A percentile compares a stretch with the other conserved stretches of the same genome.
These are phyloP conservation scores for Pangasius djambal DNA, from an alignment of 2,797 vertebrate species.

Conservation along the genomic window DNA sequence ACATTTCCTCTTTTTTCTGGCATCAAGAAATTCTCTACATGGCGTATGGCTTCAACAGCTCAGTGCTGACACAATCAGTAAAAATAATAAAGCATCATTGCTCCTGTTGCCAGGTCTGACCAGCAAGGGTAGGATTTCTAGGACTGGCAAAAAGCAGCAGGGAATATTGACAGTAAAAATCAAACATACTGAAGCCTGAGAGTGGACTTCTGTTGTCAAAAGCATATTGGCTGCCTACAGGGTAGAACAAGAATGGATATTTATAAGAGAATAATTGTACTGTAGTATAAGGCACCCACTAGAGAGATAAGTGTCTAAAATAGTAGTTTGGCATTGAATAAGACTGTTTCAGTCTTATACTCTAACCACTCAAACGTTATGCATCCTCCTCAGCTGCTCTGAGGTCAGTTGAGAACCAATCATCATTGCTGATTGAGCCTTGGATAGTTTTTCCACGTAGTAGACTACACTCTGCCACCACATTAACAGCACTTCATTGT, in stretches of 20 bases:
- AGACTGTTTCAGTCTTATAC: background rate
- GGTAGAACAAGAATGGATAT: constrained; percentile 35
- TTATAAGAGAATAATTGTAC: constrained; percentile 5
- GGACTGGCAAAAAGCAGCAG: constrained; percentile 39
- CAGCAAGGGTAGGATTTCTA: constrained; percentile 59
- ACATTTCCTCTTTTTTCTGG: background rate
- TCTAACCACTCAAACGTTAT: background rate
- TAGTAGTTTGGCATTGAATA: background rate
- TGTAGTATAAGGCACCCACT: background rate
- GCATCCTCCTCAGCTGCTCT: background rate
- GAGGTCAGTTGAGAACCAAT: background rate
- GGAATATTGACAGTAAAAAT: constrained; percentile 39
- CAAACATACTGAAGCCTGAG: constrained; percentile 67
- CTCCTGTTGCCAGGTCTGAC: constrained; percentile 50
- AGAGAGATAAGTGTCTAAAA: background rate
- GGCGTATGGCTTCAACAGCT: background rate
- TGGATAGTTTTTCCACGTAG: background rate
- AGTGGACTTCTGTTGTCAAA: constrained; percentile 55
- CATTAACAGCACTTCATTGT: background rate
- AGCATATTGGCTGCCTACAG: constrained; percentile 64
- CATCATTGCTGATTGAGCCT: background rate
- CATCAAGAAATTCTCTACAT: constrained; percentile 24
- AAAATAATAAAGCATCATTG: constrained; percentile 37
- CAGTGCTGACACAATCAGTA: background rate
- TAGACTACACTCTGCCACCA: background rate